phyloP scores from a whole-genome alignment of 2,888 invertebrate species.

The Cephus runcator region DNA sequence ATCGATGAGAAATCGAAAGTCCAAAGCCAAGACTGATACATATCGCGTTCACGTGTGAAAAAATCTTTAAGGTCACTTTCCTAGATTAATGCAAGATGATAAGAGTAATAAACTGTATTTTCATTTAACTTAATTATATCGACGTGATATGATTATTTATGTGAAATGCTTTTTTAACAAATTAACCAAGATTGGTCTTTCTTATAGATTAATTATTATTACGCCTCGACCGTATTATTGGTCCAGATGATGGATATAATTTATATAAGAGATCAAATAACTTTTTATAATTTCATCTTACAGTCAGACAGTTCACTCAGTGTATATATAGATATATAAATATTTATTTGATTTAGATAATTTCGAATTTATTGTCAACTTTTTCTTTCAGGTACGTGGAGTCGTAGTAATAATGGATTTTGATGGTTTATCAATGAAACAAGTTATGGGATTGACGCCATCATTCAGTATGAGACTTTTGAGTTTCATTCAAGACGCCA shows the following conservation, averaged over 20 bases:
- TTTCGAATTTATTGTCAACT: not conserved
- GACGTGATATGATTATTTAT: not conserved
- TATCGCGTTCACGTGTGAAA: not conserved
- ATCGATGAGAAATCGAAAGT: not conserved
- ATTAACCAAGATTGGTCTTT: not conserved
- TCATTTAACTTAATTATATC: not conserved
- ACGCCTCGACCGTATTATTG: not conserved
- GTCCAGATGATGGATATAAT: not conserved
- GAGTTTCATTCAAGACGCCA: constrained; percentile 87
- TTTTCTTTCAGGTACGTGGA: constrained; percentile 71
- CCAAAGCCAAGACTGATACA: not conserved
- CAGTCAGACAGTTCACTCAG: too few species aligned
- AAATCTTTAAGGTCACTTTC: not conserved
- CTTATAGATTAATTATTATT: not conserved
- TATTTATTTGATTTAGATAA: not conserved
- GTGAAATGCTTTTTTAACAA: not conserved
- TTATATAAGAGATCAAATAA: not conserved
- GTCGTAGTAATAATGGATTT: constrained; percentile 87
- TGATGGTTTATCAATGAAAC: constrained; percentile 80
- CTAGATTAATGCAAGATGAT: not conserved
- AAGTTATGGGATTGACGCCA: constrained; percentile 78
- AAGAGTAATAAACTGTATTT: not conserved
- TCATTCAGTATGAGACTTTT: constrained; percentile 81
- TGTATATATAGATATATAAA: too few species aligned
- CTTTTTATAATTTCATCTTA: too few species aligned